Conservation (phyloP, 64 coral and sea anemone species). For the Pachyseris speciosa region DNA sequence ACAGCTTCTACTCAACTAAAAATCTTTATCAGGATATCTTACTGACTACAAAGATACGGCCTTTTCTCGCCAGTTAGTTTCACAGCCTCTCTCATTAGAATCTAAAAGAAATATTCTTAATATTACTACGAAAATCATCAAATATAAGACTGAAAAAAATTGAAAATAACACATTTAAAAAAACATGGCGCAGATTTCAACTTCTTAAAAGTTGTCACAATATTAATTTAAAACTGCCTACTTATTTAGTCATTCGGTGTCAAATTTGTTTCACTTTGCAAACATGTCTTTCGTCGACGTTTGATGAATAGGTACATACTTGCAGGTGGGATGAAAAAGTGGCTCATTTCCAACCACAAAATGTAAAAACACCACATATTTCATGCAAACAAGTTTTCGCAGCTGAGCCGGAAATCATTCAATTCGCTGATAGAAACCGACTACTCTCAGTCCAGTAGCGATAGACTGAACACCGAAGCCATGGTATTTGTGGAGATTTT, state of each 20-base stretch:
- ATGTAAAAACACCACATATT: neutral
- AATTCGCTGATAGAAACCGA: neutral
- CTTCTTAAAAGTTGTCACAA: no score
- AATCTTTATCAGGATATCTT: no score
- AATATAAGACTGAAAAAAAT: no score
- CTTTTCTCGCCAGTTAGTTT: no score
- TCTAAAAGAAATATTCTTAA: no score
- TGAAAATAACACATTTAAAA: no score
- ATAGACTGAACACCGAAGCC: no score
- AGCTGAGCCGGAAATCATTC: neutral
- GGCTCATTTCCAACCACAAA: conserved; percentile 34
- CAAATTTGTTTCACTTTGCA: neutral
- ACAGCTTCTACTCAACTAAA: no score
- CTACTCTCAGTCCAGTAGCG: neutral
- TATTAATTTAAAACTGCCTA: neutral
- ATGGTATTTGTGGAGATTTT: conserved; percentile 62
- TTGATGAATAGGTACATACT: neutral
- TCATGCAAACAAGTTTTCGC: neutral
- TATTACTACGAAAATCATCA: no score
- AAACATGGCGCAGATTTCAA: no score
- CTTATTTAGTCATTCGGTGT: neutral
- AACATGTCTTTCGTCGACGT: neutral
- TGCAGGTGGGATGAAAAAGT: conserved; percentile 12
- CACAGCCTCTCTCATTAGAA: no score
- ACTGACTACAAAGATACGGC: no score